phyloP scores from a whole-genome alignment of 2,113 vertebrate genomes.

The Strix uralensis region DNA sequence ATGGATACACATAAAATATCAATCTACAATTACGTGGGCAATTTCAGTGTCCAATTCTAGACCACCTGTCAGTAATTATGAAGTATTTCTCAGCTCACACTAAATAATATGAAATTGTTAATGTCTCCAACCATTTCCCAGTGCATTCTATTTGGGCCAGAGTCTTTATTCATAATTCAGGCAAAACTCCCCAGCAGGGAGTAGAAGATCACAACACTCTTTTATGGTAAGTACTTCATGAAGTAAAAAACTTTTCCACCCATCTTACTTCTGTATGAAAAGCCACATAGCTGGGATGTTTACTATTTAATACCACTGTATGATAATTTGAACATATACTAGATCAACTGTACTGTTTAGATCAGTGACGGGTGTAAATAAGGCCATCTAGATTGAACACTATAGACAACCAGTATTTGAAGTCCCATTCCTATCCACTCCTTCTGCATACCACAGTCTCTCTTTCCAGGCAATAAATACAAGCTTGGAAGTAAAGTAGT shows the following conservation, averaged over 20 bases:
- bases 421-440: not conserved
- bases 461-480: not conserved
- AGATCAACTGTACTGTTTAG: not conserved
- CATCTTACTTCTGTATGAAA: not conserved
- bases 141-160: not conserved
- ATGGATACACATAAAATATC: not conserved
- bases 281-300: not conserved
- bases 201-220: not conserved
- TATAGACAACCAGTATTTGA: not conserved
- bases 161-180: not conserved
- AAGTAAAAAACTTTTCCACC: not conserved
- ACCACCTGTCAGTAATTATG: slow-evolving; percentile 10
- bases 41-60: not conserved
- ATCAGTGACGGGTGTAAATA: not conserved
- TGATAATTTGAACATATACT: not conserved
- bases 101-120: not conserved
- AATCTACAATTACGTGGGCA: not conserved
- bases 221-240: not conserved
- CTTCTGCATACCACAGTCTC: not conserved
- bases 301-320: not conserved
- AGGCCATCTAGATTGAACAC: not conserved
- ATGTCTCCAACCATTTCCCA: not conserved
- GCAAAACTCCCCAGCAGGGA: not conserved
- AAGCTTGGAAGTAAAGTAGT: not conserved
- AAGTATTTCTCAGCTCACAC: not conserved